Evolutionary conservation across 2,797 vertebrate genomes (phyloP), one percentile per base, ranked within the genome.

Genomic region (Acridotheres tristis): DNA sequence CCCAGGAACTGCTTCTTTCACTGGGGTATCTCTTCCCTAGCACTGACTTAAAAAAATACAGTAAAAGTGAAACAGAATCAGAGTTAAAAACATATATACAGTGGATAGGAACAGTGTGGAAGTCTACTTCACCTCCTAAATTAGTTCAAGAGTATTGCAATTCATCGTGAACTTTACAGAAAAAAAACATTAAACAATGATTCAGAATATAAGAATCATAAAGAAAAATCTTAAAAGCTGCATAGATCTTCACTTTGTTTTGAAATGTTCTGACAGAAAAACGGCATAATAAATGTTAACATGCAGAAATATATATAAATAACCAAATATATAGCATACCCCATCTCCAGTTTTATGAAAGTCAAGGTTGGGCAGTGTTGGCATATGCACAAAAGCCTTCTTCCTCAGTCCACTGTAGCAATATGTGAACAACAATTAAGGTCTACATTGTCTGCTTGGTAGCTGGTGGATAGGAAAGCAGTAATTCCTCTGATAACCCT

Each of bases 321-420:
- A 75, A 83, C 67, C 38, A 96, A 88, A 58, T 96, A 93, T 7
- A 1, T 67, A 73, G n/a, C 91, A 97, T 98, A 99, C 99, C 98
- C 98, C 99, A 82, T 99, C 99, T 96, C 98, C 98, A 94, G 98
- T 98, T 98, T 99, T 99, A 95, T 99, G 98, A 88, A 99, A 98
- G 92, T 99, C 99, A 96, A 99, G 98, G 93, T 98, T 98, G 85
- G 99, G 99, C 97, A 99, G 98, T 89, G 99, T 99, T 47, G 99
- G 99, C 99, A 99, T 99, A 93, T 99, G 99, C 94, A 99, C 99
- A 96, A 99, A 99, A 26, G 99, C 98, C 97, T 99, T 99, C 98
- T 99, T 99, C 95, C 99, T 98, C 90, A 99, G 98, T 97, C 99
- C 99, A 97, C 99, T 99, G 95, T 99, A 99, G 98, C 99, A 99